These are phyloP conservation scores for Aphaenogaster rudis DNA, from an alignment of 1,140 invertebrate species.

Conservation along the genomic window DNA sequence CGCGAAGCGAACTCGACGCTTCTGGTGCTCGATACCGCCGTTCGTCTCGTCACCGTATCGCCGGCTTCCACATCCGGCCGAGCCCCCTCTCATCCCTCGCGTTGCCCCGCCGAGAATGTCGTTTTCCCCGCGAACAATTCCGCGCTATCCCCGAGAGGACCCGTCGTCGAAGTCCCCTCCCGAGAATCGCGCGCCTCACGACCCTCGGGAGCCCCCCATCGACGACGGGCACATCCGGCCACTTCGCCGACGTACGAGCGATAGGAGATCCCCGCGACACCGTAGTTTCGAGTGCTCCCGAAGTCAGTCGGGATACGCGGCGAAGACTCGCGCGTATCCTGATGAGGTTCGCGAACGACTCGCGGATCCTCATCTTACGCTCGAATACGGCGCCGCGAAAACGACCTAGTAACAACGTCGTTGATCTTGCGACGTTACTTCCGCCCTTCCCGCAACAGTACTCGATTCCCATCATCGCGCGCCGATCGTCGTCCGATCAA, in stretches of 20 bases:
- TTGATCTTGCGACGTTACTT: constrained; percentile 12
- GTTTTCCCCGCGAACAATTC: constrained; percentile 44
- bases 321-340: neutral
- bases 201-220: neutral
- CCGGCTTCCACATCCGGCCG: constrained; percentile 27
- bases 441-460: constrained; percentile 36
- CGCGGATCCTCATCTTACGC: neutral
- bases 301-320: neutral
- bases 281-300: neutral
- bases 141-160: constrained; percentile 26
- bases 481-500: constrained; percentile 47
- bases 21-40: neutral
- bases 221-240: constrained; percentile 35
- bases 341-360: neutral
- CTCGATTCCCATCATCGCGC: constrained; percentile 36
- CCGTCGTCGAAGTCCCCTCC: neutral
- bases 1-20: neutral
- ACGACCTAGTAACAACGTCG: constrained; percentile 22
- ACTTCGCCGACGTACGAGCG: constrained; percentile 39
- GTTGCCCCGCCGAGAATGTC: constrained; percentile 31
- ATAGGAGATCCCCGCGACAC: constrained; percentile 4
- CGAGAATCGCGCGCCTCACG: constrained; percentile 12
- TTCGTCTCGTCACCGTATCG: neutral
- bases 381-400: constrained; percentile 20
- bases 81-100: constrained; percentile 49